Percentiles rank a stretch among this genome's conserved stretches.
Evolutionary conservation across 2,113 vertebrate genomes (phyloP).

Genomic region (Phaethon lepturus): DNA sequence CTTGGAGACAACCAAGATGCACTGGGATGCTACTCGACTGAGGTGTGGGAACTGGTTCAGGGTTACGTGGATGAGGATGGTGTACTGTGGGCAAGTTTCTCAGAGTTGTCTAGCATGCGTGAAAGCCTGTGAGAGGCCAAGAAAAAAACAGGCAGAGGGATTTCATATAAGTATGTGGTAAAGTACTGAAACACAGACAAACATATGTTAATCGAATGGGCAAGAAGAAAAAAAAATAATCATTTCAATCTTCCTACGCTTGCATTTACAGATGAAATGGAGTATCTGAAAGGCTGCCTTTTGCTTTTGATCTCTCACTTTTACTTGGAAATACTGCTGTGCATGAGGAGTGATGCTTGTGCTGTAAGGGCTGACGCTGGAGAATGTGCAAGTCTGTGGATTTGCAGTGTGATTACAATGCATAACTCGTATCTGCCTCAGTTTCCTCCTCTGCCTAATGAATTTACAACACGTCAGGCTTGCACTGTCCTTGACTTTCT

Average conservation of each 20-base stretch:
- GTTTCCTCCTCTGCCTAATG: background rate
- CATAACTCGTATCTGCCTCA: slow-evolving; percentile 1
- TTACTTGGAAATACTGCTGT: slow-evolving; percentile 17
- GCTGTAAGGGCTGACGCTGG: background rate
- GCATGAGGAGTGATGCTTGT: background rate
- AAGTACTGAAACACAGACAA: slow-evolving; percentile 31
- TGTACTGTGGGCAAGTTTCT: background rate
- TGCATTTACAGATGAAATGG: slow-evolving; percentile 35
- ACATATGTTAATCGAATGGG: slow-evolving; percentile 44
- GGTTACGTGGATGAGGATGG: background rate
- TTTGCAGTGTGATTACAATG: background rate
- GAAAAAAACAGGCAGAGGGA: background rate
- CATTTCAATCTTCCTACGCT: slow-evolving; percentile 6
- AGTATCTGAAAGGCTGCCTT: slow-evolving; percentile 34
- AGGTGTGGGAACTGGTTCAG: background rate
- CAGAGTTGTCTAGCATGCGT: background rate
- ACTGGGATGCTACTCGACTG: accelerated
- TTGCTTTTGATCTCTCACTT: slow-evolving; percentile 38
- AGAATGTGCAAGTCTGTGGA: background rate
- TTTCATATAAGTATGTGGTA: slow-evolving; percentile 14
- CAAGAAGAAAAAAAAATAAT: slow-evolving; percentile 10
- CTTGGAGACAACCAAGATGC: background rate
- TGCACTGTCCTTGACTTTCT: background rate
- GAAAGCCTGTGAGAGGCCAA: background rate
- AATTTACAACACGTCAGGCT: background rate